phyloP scores from a whole-genome alignment of 1,140 invertebrate genomes.

The Orchestia grillus region DNA sequence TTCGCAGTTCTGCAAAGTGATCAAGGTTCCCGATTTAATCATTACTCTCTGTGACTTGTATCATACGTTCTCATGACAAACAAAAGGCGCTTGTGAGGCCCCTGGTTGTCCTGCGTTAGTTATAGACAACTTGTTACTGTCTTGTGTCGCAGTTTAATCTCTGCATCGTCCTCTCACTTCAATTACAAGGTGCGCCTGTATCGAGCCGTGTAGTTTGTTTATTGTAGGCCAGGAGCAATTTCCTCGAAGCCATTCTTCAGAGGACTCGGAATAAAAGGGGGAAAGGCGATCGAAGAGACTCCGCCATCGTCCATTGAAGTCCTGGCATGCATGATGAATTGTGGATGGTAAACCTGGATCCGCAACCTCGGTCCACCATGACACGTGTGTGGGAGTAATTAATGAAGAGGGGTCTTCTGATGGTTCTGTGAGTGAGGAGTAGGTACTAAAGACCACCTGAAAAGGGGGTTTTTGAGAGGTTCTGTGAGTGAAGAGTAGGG shows the following conservation, averaged over 20 bases:
- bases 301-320: slow-evolving; percentile 26
- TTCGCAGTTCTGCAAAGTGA: neutral
- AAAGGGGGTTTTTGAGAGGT: neutral
- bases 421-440: neutral
- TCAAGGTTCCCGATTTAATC: neutral
- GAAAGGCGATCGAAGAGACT: slow-evolving; percentile 12
- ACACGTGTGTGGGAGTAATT: neutral
- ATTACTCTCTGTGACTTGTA: neutral
- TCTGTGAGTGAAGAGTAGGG: neutral
- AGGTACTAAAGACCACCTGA: neutral
- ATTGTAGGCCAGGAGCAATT: neutral
- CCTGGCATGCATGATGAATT: neutral
- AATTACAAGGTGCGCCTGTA: neutral
- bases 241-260: slow-evolving; percentile 27
- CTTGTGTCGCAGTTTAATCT: neutral
- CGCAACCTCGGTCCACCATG: neutral
- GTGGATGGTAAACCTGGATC: neutral
- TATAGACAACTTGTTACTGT: neutral
- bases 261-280: neutral
- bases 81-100: neutral
- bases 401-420: neutral
- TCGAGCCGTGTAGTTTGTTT: neutral
- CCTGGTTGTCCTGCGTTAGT: neutral
- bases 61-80: neutral
- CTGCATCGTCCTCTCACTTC: neutral